Evolutionary conservation across 2,888 invertebrate species (phyloP).

Genomic region (Ptychoptera albimana): DNA sequence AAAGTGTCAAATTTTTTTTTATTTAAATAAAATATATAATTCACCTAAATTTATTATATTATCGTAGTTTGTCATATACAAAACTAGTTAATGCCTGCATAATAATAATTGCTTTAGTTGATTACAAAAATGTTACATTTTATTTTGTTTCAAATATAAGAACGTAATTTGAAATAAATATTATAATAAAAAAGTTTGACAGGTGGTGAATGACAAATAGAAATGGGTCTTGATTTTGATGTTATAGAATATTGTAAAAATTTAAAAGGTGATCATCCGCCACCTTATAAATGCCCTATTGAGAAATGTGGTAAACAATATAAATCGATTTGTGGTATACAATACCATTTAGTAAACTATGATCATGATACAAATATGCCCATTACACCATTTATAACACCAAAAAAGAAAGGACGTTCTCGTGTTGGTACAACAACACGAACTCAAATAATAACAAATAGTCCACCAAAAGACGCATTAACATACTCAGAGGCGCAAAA

Average conservation of each 20-base stretch:
- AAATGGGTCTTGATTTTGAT: constrained; percentile 74
- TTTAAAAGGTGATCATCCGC: constrained; percentile 39
- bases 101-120: no score
- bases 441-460: constrained; percentile 26
- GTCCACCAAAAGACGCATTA: constrained; percentile 49
- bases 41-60: no score
- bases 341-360: constrained; percentile 71
- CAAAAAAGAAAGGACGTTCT: constrained; percentile 43
- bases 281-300: constrained; percentile 76
- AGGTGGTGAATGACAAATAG: constrained; percentile 9
- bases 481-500: constrained; percentile 74
- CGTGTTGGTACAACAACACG: constrained; percentile 30
- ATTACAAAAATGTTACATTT: no score
- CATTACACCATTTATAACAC: constrained; percentile 42
- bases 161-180: no score
- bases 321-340: constrained; percentile 72
- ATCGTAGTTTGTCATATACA: no score
- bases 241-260: constrained; percentile 73
- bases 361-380: constrained; percentile 60
- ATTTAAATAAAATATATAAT: no score
- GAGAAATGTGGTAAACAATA: constrained; percentile 73
- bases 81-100: no score
- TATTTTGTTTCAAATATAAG: no score
- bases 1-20: no score
- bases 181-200: no score